These are phyloP conservation scores for Drosophila yakuba DNA, from an alignment of 1,140 invertebrate genomes.

Conservation along the genomic window DNA sequence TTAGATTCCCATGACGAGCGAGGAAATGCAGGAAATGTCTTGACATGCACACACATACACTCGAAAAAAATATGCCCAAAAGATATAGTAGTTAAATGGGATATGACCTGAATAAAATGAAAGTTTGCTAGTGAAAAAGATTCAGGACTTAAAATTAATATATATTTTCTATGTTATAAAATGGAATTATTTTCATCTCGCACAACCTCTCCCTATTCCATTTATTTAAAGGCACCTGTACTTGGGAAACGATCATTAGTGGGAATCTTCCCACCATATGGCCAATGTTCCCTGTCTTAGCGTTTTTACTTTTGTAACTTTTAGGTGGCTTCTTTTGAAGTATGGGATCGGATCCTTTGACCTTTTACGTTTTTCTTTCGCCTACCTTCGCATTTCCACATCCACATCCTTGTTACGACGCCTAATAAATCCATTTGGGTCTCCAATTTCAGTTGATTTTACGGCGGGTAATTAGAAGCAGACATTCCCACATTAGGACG, in stretches of 20 bases:
- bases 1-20: constrained; percentile 73
- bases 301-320: constrained; percentile 10
- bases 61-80: neutral
- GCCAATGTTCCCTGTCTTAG: neutral
- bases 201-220: neutral
- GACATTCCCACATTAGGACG: constrained; percentile 11
- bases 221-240: constrained; percentile 6
- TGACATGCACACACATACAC: constrained; percentile 38
- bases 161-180: too few species aligned
- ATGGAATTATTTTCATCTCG: neutral
- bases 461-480: constrained; percentile 30
- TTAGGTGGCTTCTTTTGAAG: constrained; percentile 22
- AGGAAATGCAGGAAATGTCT: constrained; percentile 64
- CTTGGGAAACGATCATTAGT: constrained; percentile 6
- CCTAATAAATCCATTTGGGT: constrained; percentile 69
- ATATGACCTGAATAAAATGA: too few species aligned
- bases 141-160: too few species aligned
- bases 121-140: neutral
- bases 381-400: constrained; percentile 4
- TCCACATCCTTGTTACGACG: constrained; percentile 20
- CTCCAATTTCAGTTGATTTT: constrained; percentile 44
- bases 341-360: constrained; percentile 19
- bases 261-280: constrained; percentile 28
- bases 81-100: neutral
- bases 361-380: constrained; percentile 12